phyloP scores from a whole-genome alignment of 2,797 vertebrate genomes.

The Periparus ater region DNA sequence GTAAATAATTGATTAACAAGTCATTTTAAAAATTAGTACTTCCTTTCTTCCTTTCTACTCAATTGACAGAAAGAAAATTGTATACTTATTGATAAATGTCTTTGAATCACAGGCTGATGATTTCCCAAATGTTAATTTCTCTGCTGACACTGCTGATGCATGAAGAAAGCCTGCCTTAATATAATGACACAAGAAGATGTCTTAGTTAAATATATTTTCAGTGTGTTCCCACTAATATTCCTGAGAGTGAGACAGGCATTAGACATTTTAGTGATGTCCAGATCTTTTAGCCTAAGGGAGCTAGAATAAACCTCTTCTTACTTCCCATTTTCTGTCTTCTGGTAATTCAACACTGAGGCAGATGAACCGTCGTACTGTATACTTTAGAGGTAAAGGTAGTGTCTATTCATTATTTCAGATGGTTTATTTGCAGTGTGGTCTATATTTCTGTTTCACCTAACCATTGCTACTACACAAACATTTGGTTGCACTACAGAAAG shows the following conservation, averaged over 20 bases:
- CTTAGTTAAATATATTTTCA: neutral
- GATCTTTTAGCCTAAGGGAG: neutral
- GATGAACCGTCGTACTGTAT: neutral
- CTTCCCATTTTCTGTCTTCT: neutral
- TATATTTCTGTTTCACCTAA: neutral
- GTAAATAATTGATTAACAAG: neutral
- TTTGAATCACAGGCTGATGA: neutral
- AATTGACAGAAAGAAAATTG: neutral
- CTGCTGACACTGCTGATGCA: neutral
- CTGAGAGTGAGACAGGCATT: neutral
- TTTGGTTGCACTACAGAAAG: neutral
- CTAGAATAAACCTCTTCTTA: neutral
- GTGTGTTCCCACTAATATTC: neutral
- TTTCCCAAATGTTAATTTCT: neutral
- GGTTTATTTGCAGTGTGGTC: neutral
- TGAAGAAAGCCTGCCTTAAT: neutral
- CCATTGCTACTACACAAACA: neutral
- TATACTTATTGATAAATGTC: neutral
- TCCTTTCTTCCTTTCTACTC: neutral
- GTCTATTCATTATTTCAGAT: neutral
- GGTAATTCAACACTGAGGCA: neutral
- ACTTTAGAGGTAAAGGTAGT: neutral
- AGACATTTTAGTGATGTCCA: neutral
- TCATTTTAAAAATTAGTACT: neutral
- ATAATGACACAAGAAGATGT: neutral